These are phyloP conservation scores for Oscheius sp. DNA, from an alignment of 2,888 invertebrate genomes.

Conservation along the genomic window DNA sequence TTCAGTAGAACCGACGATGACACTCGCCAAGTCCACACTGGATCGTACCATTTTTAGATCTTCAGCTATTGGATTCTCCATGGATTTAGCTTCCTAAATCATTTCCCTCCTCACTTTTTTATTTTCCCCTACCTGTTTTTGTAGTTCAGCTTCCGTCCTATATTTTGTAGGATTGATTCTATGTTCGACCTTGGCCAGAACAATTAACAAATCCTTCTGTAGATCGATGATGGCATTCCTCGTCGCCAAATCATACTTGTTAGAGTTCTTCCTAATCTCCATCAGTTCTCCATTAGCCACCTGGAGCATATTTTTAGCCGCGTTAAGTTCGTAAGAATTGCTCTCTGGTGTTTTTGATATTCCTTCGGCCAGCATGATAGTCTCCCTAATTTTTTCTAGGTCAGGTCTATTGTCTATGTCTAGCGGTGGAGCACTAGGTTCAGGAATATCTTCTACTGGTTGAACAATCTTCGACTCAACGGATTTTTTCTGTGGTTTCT, in stretches of 20 bases:
- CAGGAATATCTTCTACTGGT: not conserved
- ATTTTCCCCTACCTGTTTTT: conserved; percentile 1
- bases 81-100: not conserved
- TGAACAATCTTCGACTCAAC: not conserved
- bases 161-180: not conserved
- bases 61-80: not conserved
- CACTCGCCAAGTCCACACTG: conserved; percentile 12
- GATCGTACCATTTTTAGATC: not conserved
- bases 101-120: not conserved
- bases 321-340: conserved; percentile 16
- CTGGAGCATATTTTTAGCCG: conserved; percentile 12
- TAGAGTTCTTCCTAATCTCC: not conserved
- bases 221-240: not conserved
- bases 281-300: not conserved
- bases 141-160: not conserved
- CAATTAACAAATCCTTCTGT: conserved; percentile 1
- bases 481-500: not conserved
- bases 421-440: conserved; percentile 6
- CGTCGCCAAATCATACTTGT: not conserved
- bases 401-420: not conserved
- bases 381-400: conserved; percentile 13
- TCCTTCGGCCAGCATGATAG: conserved; percentile 13
- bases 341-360: not conserved
- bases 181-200: conserved; percentile 6
- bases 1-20: not conserved